phyloP scores from a whole-genome alignment of 1,140 invertebrate species.

The Anthonomus grandis region DNA sequence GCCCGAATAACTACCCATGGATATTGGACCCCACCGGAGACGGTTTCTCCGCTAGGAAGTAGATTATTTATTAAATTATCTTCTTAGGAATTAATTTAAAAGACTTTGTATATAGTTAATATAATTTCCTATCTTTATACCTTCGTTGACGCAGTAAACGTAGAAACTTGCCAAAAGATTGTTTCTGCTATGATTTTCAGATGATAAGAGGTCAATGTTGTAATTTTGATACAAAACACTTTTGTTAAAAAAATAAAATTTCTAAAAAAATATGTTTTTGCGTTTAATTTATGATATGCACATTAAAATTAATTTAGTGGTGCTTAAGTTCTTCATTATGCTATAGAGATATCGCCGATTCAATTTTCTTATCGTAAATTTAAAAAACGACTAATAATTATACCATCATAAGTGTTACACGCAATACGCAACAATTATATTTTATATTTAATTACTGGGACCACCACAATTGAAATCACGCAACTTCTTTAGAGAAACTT shows the following conservation, averaged over 20 bases:
- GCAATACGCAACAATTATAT: no score
- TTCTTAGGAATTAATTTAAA: constrained; percentile 15
- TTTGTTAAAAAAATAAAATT: constrained; percentile 13
- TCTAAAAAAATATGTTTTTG: constrained; percentile 2
- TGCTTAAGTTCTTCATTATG: no score
- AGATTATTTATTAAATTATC: constrained; percentile 42
- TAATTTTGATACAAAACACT: constrained; percentile 11
- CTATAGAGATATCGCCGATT: no score
- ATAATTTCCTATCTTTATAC: constrained; percentile 9
- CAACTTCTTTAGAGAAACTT: no score
- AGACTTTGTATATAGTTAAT: constrained; percentile 28
- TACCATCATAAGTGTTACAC: no score
- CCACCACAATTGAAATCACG: no score
- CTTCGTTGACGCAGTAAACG: constrained; percentile 5
- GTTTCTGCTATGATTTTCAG: not conserved
- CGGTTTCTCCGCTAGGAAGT: constrained; percentile 80
- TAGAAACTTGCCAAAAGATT: constrained; percentile 10
- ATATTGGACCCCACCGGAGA: constrained; percentile 92
- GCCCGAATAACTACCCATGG: constrained; percentile 94
- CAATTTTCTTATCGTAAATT: no score
- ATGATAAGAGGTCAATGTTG: not conserved
- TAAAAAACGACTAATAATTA: no score
- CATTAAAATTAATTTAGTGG: no score
- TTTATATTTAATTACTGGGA: no score
- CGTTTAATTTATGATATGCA: no score